Evolutionary conservation across 2,797 vertebrate species (phyloP).

Genomic region (Petrocephalus sullivani): DNA sequence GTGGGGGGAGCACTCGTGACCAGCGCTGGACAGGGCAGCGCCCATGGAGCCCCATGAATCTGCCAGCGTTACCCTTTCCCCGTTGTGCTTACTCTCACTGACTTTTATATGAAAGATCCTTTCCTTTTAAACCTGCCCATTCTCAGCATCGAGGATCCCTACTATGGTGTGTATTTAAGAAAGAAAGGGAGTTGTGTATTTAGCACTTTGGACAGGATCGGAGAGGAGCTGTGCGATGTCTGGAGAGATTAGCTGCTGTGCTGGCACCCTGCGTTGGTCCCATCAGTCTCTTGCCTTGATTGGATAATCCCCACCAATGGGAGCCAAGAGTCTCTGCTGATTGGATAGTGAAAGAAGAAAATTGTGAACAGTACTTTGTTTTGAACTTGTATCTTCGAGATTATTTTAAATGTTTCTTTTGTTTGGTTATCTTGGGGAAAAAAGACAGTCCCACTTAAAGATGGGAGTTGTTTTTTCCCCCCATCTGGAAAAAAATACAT

Average conservation of each 20-base stretch:
- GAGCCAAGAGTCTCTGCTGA: background rate
- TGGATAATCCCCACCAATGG: slow-evolving; percentile 23
- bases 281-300: slow-evolving; percentile 41
- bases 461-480: background rate
- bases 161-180: background rate
- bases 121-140: background rate
- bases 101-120: slow-evolving; percentile 20
- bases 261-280: slow-evolving; percentile 17
- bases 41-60: background rate
- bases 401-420: slow-evolving; percentile 13
- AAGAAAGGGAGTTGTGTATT: background rate
- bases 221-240: background rate
- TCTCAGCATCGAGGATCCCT: background rate
- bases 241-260: background rate
- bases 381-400: background rate
- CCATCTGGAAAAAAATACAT: background rate
- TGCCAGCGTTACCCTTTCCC: background rate
- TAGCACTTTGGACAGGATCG: slow-evolving; percentile 32
- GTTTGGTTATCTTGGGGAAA: background rate
- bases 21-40: background rate
- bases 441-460: slow-evolving; percentile 6
- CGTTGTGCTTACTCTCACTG: slow-evolving; percentile 18
- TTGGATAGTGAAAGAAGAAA: slow-evolving; percentile 16
- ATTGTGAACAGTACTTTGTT: background rate
- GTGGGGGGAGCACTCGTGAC: background rate